Evolutionary conservation across 2,113 vertebrate species (phyloP), one percentile per base, ranked within the genome.

Genomic region (Oreotragus oreotragus): DNA sequence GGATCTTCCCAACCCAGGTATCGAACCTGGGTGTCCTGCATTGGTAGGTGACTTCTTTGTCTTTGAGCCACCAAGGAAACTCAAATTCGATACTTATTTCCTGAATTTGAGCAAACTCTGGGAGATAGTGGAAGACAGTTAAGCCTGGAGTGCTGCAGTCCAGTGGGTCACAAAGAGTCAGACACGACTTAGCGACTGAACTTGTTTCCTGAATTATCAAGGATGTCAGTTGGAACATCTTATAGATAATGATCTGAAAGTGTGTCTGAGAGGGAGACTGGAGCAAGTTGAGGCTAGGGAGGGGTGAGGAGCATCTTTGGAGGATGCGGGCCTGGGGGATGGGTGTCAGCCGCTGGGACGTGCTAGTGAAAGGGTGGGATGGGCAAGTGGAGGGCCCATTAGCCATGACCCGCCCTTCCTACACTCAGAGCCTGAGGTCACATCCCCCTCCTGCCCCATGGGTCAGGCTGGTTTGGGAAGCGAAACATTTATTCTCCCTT

Each of bases 391-490:
- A 53, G 36, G n/a, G 6, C n/a, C 21, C 5, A 0, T 11, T 21
- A 0, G 4, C 51, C 33, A 4, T n/a, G 43, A 47, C 27, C 3
- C 12, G 33, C 36, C 76, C 76, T 87, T 57, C 47, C 47, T 49
- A 80, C 28, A 49, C 15, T 49, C 77, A 45, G 39, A 11, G 49
- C n/a, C 47, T 60, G 15, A 5, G 87, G 90, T 45, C 90, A 76
- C 93, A 85, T 58, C 84, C 58, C 94, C 88, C n/a, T 25, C 66
- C 39, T 70, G 80, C 28, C 25, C 43, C 11, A 1, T n/a, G 23
- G 93, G 94, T 93, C 88, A 62, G 39, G 49, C 81, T 95, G 73
- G 49, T 95, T 97, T 97, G 97, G 87, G 77, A 97, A 90, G 60
- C 53, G 81, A 94, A 95, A 83, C 55, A 55, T 96, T 97, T 88